Conservation (phyloP, 2,113 vertebrate genomes). For the Carettochelys insculpta region DNA sequence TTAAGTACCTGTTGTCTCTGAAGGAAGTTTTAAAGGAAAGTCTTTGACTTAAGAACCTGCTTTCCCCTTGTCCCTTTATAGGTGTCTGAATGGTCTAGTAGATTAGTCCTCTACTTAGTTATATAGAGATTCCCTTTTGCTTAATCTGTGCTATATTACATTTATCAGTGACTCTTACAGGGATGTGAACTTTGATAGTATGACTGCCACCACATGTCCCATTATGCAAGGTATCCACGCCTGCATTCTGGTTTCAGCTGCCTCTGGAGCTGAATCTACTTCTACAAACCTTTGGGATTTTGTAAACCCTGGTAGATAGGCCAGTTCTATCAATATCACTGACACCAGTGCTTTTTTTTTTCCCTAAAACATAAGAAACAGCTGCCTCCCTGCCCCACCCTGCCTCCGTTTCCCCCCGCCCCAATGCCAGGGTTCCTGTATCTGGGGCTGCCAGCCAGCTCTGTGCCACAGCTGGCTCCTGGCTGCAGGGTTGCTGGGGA, state of each 20-base stretch:
- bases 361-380: too few species aligned
- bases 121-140: background rate
- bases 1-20: background rate
- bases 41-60: background rate
- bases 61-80: background rate
- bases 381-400: too few species aligned
- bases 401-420: too few species aligned
- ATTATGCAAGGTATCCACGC: fast-evolving
- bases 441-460: too few species aligned
- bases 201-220: background rate
- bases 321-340: background rate
- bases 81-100: background rate
- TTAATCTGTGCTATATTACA: background rate
- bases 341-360: too few species aligned
- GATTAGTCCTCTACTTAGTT: background rate
- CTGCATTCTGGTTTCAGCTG: background rate
- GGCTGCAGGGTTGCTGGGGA: too few species aligned
- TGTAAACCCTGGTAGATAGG: background rate
- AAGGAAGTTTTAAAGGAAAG: background rate
- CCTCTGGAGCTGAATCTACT: background rate
- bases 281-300: background rate
- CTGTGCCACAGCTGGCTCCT: too few species aligned
- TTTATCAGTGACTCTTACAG: background rate
- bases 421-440: too few species aligned
- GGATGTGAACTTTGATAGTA: background rate